Evolutionary conservation across 2,888 invertebrate species (phyloP), one percentile per base, ranked within the genome.

Genomic region (Zygaena filipendulae): DNA sequence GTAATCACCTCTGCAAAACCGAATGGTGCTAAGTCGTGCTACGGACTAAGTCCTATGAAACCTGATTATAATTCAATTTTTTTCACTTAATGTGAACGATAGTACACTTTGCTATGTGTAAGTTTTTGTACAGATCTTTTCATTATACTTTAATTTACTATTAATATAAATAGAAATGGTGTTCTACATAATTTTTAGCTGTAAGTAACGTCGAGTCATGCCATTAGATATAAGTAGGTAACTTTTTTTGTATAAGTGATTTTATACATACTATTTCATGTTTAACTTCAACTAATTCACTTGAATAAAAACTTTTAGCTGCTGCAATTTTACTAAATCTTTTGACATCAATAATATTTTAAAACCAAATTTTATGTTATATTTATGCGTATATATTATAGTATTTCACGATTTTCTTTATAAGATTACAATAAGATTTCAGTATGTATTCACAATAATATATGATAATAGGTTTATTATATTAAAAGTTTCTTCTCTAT

Each of bases 1-100:
- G n/a, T n/a, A n/a, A n/a, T n/a, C n/a, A n/a, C n/a, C 46, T 48
- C 48, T 49, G 35, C 49, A 43, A 46, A 39, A 43, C 62, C 44
- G 45, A 53, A 63, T 75, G 75, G 75, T 77, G 75, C 75, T 77
- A 74, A 58, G 58, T 59, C 64, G 74, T 75, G 74, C 72, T 74
- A 70, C 62, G 71, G 70, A 69, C 68, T 35, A 45, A 56, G 70
- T 74, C 70, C 69, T 57, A 47, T 47, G 45, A 54, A 69, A 66
- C 63, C 63, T 69, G 66, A 68, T 60, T 52, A 44, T 48, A 47
- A n/a, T 49, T 52, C 45, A 50, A 16, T 4, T 45, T 45, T 42
- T 49, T 59, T 64, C 62, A 67, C 63, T 59, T n/a, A 45, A 62
- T 66, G 70, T 72, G 70, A 69, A 66, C 63, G 59, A 51, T 57